Conservation (phyloP, 1,140 invertebrate genomes). For the Holcopasites calliopsidis region DNA sequence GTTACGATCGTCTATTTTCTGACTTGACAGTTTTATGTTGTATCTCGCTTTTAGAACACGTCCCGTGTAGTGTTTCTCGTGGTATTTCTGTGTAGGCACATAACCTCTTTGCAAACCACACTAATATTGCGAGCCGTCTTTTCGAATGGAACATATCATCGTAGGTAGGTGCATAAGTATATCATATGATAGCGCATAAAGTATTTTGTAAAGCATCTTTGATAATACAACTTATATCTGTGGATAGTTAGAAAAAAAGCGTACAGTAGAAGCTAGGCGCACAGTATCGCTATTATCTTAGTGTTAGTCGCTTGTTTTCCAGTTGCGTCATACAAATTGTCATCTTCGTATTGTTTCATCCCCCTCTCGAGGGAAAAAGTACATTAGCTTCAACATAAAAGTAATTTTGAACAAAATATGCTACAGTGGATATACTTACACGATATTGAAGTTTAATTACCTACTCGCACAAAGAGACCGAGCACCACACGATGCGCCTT, state of each 20-base stretch:
- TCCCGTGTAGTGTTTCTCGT: conserved; percentile 2
- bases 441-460: too few species aligned
- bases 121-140: conserved; percentile 22
- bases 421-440: too few species aligned
- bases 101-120: conserved; percentile 45
- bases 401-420: not conserved
- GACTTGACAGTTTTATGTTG: not conserved
- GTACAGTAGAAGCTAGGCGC: not conserved
- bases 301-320: not conserved
- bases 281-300: not conserved
- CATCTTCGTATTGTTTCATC: not conserved
- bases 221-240: too few species aligned
- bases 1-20: not conserved
- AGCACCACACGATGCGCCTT: too few species aligned
- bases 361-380: not conserved
- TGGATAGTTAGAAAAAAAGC: not conserved
- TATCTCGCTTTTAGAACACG: not conserved
- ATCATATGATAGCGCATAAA: not conserved
- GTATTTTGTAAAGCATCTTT: too few species aligned
- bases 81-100: too few species aligned
- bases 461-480: too few species aligned
- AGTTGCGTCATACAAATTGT: not conserved
- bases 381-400: not conserved
- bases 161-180: not conserved
- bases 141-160: not conserved